Base-by-base conservation (phyloP, 2,888 invertebrate genomes). In the Tigriopus californicus region DNA sequence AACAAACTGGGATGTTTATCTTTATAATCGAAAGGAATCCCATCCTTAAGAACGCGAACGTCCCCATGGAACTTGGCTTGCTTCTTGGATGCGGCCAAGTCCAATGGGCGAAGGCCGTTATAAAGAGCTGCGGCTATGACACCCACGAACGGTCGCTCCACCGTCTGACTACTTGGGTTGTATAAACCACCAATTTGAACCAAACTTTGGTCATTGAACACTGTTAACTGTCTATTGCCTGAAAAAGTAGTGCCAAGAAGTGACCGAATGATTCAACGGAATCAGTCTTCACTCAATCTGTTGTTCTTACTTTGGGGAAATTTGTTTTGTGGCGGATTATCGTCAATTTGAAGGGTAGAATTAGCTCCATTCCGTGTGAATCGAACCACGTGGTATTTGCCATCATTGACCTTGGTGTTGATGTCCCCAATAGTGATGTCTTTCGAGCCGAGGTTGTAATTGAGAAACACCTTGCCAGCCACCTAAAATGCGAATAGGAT, bases 381-480 rank as follows among this genome's bases (percentile, higher is more conserved):
- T 65, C 88, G 75, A 1, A 94, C 82, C 47, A 94, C 88, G 73
- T 95, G 95, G 72, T 94, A 94, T 47, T 82, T 80, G 64, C 91
- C 89, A 68, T 95, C 94, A 68, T 92, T 91, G 6, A 94, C 87
- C 69, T 86, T 82, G 4, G 86, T 81, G 54, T 18, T 13, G 13
- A 56, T 42, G 56, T 56, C 56, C 20, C 56, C 56, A 10, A 56
- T 20, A 12, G 41, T 56, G n/a, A 56, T 56, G 24, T 56, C 56
- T 33, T 56, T 56, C 1, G 56, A 56, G 2, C 56, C 56, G 8
- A 56, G 25, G 24, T 56, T 56, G 44, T 56, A 56, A 24, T 56
- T 56, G 42, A 56, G 18, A 24, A 42, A 56, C 1, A 56, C n/a
- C 44, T 56, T 56, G 15, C 56, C 56, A 44, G 46, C 56, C 22